Base-by-base conservation (phyloP, 2,888 invertebrate species). In the Nomada lathburiana region DNA sequence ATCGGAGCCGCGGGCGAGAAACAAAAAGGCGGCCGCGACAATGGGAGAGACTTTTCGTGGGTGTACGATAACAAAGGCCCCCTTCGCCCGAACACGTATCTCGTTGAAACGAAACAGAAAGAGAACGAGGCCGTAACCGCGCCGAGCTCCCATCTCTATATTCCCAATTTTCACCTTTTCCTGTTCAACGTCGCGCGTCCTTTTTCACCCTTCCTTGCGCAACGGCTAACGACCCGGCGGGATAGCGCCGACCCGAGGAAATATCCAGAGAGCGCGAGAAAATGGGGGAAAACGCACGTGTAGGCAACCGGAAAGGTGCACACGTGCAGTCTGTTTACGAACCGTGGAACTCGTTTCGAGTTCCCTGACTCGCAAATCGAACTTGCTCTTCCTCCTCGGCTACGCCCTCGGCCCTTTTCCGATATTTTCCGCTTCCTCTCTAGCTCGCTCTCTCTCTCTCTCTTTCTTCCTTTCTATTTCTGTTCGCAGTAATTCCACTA, bases 331-430 rank as follows among this genome's bases (percentile, higher is more conserved):
- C 86, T 88, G 88, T 88, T 88, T 88, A 88, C 88, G 85, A 82
- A 82, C 64, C 71, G 44, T 65, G 72, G 81, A 80, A 78, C 59
- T 74, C 74, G 47, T 44, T 57, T 53, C 65, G 88, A 84, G 89
- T 89, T 90, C 89, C 84, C 90, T 88, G 90, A 90, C 89, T 88
- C 85, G 69, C 78, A 36, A 84, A 88, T 88, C 77, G 84, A 86
- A 85, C 65, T 18, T 5, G 16, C 13, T 9, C 36, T 44, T 18
- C 59, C 47, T 55, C 47, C 60, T 11, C 18, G 0, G 26, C 59
- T 29, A 13, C 13, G 36, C n/a, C 53, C 36, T 52, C 10, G 47
- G 36, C 23, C 10, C 50, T 57, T 13, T 13, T 57, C 26, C 18
- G 36, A 36, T 7, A 36, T 1, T 13, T 72, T 75, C 55, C 70